Evolutionary conservation across 2,888 invertebrate species (phyloP).

Genomic region (Pomacea canaliculata): DNA sequence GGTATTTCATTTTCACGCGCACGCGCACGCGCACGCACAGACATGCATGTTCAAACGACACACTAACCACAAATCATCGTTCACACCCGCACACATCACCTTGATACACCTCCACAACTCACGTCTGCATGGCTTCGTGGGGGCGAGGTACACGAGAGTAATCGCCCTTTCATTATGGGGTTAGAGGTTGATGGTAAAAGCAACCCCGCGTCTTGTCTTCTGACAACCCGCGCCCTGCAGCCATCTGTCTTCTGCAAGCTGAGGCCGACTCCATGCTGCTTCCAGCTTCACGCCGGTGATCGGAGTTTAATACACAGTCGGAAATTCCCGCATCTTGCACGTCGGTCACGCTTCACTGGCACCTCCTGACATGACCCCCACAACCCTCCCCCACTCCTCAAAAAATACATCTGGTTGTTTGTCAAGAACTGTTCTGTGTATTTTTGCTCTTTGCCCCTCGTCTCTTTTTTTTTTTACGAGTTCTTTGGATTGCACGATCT

Average conservation of each 20-base stretch:
- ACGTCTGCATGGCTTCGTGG: neutral
- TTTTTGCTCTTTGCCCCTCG: too few species aligned
- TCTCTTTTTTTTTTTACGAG: too few species aligned
- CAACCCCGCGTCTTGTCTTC: constrained; percentile 12
- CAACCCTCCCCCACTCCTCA: too few species aligned
- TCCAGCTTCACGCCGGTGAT: neutral
- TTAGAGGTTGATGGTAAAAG: constrained; percentile 14
- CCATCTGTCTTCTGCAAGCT: constrained; percentile 11
- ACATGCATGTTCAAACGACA: neutral
- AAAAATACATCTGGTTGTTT: neutral
- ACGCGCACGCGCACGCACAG: neutral
- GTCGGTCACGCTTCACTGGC: neutral
- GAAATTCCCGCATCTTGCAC: constrained; percentile 1
- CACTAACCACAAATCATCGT: neutral
- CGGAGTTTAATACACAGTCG: constrained; percentile 1
- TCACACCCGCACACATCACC: neutral
- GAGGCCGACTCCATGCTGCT: neutral
- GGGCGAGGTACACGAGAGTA: neutral
- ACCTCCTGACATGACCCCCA: neutral
- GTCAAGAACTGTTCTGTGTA: too few species aligned
- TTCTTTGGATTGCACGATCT: too few species aligned
- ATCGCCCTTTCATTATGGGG: constrained; percentile 14
- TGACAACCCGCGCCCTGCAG: neutral
- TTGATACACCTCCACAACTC: neutral
- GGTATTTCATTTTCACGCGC: too few species aligned